Percentiles rank a stretch among this genome's conserved stretches.
Evolutionary conservation across 2,888 invertebrate species (phyloP).

Genomic region (Orchesella flavescens): DNA sequence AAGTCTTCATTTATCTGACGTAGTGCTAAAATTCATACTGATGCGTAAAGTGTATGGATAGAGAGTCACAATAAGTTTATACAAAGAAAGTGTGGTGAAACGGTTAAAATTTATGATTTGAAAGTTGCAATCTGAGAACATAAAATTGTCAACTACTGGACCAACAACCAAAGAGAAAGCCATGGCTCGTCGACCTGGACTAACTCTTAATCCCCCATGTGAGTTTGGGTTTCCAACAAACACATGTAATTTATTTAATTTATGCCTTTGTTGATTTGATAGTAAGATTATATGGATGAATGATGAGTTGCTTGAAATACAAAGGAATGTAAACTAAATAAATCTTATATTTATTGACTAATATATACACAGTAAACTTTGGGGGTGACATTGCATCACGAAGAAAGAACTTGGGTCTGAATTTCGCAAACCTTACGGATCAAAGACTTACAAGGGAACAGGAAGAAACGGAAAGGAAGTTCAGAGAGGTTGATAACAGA

Average conservation of each 20-base stretch:
- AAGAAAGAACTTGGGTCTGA: conserved; percentile 58
- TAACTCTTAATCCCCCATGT: conserved; percentile 24
- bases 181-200: conserved; percentile 43
- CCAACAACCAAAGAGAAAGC: not conserved
- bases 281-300: not conserved
- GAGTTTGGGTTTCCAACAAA: conserved; percentile 1
- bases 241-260: no score
- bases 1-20: not conserved
- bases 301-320: not conserved
- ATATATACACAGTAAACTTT: conserved; percentile 51
- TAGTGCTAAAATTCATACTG: not conserved
- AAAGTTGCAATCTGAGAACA: not conserved
- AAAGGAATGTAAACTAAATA: not conserved
- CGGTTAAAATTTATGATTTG: not conserved
- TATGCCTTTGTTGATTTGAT: no score
- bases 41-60: not conserved
- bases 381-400: conserved; percentile 34
- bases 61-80: not conserved
- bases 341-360: not conserved
- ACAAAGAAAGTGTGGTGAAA: not conserved
- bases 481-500: conserved; percentile 94
- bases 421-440: conserved; percentile 55
- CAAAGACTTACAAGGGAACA: conserved; percentile 74
- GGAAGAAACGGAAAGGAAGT: conserved; percentile 83
- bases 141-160: not conserved